phyloP scores from a whole-genome alignment of 2,113 vertebrate species.

The human region GRCh38 chr5:109376501-109377000 shows the following conservation, averaged over 20 bases:
- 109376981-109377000: conserved; percentile 19
- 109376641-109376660: neutral
- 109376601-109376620: conserved; percentile 16
- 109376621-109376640: neutral
- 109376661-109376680: neutral
- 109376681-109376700: neutral
- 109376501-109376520: conserved; percentile 19
- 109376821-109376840: neutral
- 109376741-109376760: conserved; percentile 13
- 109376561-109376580: conserved; percentile 11
- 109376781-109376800: neutral
- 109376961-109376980: neutral
- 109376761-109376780: neutral
- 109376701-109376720: neutral
- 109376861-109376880: neutral
- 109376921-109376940: neutral
- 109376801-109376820: conserved; percentile 18
- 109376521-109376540: neutral
- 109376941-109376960: neutral
- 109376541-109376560: neutral
- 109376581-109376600: neutral
- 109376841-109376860: neutral
- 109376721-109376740: neutral
- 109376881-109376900: neutral
- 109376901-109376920: neutral